Evolutionary conservation across 2,888 invertebrate genomes (phyloP), one percentile per base, ranked within the genome.

Genomic region (Drosophila affinis): DNA sequence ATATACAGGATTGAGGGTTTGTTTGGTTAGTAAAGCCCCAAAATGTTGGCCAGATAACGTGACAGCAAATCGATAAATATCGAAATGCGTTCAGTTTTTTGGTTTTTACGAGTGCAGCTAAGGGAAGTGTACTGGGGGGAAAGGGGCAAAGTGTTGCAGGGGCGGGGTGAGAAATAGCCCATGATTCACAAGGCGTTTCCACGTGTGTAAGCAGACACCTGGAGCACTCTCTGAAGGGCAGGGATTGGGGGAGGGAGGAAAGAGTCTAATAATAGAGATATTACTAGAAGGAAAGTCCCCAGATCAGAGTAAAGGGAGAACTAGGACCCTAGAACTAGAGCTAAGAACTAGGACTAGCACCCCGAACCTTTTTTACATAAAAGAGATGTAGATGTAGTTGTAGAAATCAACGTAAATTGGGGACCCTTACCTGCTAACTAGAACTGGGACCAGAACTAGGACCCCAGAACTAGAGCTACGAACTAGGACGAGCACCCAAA

Each of bases 31-130:
- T 59, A 58, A 62, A 61, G 68, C 68, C 56, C 61, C 61, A 62
- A 69, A 77, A 69, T 70, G 73, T 71, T 75, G 69, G 62, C 39
- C 45, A 63, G 74, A 81, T 78, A 84, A 77, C 55, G 70, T 84
- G 87, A 83, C 88, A 86, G 88, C 39, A 74, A 83, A 85, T 83
- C 83, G 72, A 87, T 83, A 67, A 69, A 81, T 85, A 87, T 72
- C 77, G 65, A 59, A 72, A 72, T 74, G 72, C 74, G 55, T 65
- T 59, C 74, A 46, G 39, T 55, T 47, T 24, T 24, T 51, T 27
- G 27, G 49, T 27, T 52, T 54, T 61, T 58, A 64, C 47, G 61
- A 52, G 21, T 59, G 39, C 21, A 27, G 10, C 10, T 24, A 51
- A 34, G n/a, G 5, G 18, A n/a, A 5, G 17, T 18, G 32, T 39